Evolutionary conservation across 2,888 invertebrate genomes (phyloP).

Genomic region (Chironomus tentans): DNA sequence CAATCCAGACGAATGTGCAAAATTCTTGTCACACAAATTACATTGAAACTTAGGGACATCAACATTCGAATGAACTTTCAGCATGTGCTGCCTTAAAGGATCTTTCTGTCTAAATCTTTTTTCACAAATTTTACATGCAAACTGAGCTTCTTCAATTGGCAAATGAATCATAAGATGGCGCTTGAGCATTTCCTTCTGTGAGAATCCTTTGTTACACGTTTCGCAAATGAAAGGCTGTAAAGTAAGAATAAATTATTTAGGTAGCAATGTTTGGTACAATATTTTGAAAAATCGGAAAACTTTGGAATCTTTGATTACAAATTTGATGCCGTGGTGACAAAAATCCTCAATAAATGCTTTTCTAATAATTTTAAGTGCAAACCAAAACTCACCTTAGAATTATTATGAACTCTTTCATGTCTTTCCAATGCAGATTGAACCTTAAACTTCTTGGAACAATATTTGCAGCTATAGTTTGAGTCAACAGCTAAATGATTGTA

Average conservation of each 20-base stretch:
- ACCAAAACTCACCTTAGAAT: constrained; percentile 31
- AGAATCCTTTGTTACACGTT: constrained; percentile 44
- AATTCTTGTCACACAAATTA: constrained; percentile 28
- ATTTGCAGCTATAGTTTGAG: constrained; percentile 47
- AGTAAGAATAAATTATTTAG: not conserved
- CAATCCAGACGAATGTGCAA: constrained; percentile 51
- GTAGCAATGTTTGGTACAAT: no score
- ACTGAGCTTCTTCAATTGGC: constrained; percentile 50
- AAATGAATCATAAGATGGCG: constrained; percentile 51
- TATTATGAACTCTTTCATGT: constrained; percentile 58
- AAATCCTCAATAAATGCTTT: no score
- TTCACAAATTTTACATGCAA: constrained; percentile 54
- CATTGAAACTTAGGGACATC: not conserved
- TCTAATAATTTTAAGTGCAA: no score
- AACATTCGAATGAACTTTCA: constrained; percentile 42
- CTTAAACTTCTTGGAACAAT: constrained; percentile 59
- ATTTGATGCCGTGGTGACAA: no score
- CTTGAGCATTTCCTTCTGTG: constrained; percentile 62
- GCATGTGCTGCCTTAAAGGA: constrained; percentile 53
- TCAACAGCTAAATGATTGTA: constrained; percentile 37
- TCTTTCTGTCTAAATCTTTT: constrained; percentile 66
- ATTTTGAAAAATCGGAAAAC: no score
- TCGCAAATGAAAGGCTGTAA: not conserved
- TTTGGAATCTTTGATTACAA: no score
- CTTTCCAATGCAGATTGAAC: constrained; percentile 57